Percentiles rank a stretch among this genome's conserved stretches.
Conservation (phyloP, 2,888 invertebrate species). For the Cephus sareptanus region DNA sequence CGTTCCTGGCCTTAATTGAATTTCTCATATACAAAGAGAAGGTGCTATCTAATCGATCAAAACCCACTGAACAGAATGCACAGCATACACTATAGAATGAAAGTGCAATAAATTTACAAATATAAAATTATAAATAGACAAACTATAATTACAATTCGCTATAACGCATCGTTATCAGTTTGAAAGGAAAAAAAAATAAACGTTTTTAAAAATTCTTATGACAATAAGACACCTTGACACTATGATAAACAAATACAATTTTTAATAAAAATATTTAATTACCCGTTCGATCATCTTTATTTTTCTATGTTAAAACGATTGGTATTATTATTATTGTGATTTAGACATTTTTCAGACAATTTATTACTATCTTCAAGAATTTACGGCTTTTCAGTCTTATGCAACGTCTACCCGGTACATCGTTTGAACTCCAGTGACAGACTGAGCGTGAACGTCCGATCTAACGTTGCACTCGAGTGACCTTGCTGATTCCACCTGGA, state of each 20-base stretch:
- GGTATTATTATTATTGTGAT: background rate
- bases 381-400: background rate
- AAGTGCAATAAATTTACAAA: background rate
- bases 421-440: constrained; percentile 22
- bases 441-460: constrained; percentile 26
- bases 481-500: constrained; percentile 58
- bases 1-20: background rate
- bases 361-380: background rate
- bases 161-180: no score
- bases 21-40: background rate
- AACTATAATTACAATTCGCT: background rate
- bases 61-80: background rate
- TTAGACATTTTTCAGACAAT: background rate
- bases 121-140: background rate
- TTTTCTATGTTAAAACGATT: background rate
- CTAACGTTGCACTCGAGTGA: constrained; percentile 58
- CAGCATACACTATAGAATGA: background rate
- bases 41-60: background rate
- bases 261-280: background rate
- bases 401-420: constrained; percentile 15
- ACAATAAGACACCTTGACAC: background rate
- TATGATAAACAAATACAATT: background rate
- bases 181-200: background rate
- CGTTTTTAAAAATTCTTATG: background rate
- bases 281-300: background rate